Conservation (phyloP, 2,797 vertebrate genomes). For the Sebastes cheni region DNA sequence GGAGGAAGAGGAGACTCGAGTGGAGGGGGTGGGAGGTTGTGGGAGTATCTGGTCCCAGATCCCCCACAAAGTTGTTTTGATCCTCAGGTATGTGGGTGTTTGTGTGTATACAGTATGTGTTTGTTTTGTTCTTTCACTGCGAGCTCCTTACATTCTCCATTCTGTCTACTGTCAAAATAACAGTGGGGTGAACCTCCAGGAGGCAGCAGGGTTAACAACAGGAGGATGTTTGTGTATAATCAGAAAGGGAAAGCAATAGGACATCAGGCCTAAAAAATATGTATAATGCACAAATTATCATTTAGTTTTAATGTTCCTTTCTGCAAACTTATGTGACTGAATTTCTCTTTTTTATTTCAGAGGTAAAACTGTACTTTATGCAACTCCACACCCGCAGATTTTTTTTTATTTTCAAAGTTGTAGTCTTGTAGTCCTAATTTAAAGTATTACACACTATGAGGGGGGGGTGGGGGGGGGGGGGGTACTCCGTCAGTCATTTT, state of each 20-base stretch:
- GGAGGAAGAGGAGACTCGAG: not conserved
- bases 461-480: no score
- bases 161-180: constrained; percentile 2
- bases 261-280: not conserved
- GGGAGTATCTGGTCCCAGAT: constrained; percentile 3
- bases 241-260: not conserved
- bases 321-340: not conserved
- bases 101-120: not conserved
- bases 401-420: not conserved
- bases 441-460: no score
- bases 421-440: not conserved
- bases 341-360: not conserved
- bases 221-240: not conserved
- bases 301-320: not conserved
- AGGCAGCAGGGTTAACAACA: not conserved
- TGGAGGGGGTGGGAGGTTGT: not conserved
- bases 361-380: not conserved
- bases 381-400: not conserved
- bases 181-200: not conserved
- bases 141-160: not conserved
- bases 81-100: constrained; percentile 4
- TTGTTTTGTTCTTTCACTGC: not conserved
- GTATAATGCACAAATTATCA: not conserved
- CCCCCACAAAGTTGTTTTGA: constrained; percentile 24
- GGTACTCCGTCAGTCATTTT: no score